A percentile compares a stretch with the other conserved stretches of the same genome.
Evolutionary conservation across 2,888 invertebrate genomes (phyloP).

Genomic region (Sphaeridia pumilis): DNA sequence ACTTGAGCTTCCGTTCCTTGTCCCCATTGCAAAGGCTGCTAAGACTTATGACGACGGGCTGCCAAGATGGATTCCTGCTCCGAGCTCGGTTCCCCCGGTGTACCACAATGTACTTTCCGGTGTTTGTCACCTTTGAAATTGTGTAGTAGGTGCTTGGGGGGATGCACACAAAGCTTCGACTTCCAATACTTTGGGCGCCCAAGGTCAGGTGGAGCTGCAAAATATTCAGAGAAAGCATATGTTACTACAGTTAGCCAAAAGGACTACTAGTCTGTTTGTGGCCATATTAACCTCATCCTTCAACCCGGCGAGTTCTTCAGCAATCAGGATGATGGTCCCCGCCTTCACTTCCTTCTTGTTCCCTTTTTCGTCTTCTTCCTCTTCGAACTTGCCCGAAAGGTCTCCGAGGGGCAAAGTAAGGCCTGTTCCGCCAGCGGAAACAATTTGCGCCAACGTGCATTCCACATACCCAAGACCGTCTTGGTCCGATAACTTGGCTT

Average conservation of each 20-base stretch:
- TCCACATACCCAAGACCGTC: conserved; percentile 46
- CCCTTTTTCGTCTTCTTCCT: conserved; percentile 4
- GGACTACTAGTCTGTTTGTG: no score
- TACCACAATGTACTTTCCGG: conserved; percentile 42
- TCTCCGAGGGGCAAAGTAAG: conserved; percentile 20
- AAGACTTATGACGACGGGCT: conserved; percentile 42
- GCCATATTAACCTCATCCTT: conserved; percentile 36
- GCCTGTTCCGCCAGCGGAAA: conserved; percentile 27
- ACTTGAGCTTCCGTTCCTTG: conserved; percentile 44
- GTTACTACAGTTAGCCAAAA: no score
- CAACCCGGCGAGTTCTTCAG: conserved; percentile 33
- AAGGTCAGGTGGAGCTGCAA: conserved; percentile 26
- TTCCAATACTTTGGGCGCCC: conserved; percentile 26
- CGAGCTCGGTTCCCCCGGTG: conserved; percentile 40
- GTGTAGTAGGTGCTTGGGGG: conserved; percentile 25
- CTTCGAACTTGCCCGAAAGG: conserved; percentile 17
- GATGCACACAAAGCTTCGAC: conserved; percentile 21
- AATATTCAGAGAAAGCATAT: not conserved
- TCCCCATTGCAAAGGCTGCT: conserved; percentile 46
- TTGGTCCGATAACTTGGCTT: conserved; percentile 38
- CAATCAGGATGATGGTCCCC: conserved; percentile 33
- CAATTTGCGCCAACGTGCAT: conserved; percentile 30
- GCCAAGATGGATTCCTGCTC: conserved; percentile 45
- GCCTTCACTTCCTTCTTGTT: conserved; percentile 13
- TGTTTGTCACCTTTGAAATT: conserved; percentile 40